These are phyloP conservation scores for Cottus gobio DNA, from an alignment of 2,113 vertebrate species.

Conservation along the genomic window DNA sequence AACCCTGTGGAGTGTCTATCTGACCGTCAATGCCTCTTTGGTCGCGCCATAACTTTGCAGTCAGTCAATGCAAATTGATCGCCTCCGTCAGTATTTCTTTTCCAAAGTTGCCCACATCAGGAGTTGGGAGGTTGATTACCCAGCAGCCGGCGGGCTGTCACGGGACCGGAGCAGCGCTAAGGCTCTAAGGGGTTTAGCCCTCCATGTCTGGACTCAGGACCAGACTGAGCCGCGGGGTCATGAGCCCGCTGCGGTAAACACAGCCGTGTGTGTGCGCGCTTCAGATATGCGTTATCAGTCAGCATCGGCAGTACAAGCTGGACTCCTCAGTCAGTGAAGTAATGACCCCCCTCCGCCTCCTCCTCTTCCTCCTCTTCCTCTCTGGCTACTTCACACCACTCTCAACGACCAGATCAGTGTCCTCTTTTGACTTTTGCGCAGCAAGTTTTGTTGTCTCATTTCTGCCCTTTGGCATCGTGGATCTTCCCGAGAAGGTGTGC, in stretches of 20 bases:
- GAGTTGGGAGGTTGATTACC: not conserved
- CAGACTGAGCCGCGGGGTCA: constrained; percentile 62
- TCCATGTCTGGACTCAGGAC: constrained; percentile 2
- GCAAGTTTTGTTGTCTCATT: not conserved
- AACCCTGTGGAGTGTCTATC: not conserved
- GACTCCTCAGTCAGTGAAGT: constrained; percentile 27
- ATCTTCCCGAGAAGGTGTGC: constrained; percentile 32
- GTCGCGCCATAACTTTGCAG: too few relatives aligned
- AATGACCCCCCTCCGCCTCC: constrained; percentile 16
- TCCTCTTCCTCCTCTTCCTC: not conserved
- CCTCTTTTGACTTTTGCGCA: not conserved
- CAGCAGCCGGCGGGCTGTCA: constrained; percentile 62
- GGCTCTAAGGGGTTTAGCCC: constrained; percentile 76
- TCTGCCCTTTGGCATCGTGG: constrained; percentile 12
- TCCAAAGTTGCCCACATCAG: not conserved
- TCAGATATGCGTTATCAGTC: constrained; percentile 81
- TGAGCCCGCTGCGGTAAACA: constrained; percentile 69
- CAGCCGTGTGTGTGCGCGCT: constrained; percentile 1
- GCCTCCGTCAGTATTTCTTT: not conserved
- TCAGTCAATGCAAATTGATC: not conserved
- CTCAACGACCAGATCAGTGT: not conserved
- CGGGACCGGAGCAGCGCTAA: constrained; percentile 70
- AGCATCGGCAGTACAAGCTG: constrained; percentile 49
- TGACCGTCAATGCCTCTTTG: not conserved
- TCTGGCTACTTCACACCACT: not conserved